Conservation (phyloP, 1,140 invertebrate species). For the Zaprionus davidi region DNA sequence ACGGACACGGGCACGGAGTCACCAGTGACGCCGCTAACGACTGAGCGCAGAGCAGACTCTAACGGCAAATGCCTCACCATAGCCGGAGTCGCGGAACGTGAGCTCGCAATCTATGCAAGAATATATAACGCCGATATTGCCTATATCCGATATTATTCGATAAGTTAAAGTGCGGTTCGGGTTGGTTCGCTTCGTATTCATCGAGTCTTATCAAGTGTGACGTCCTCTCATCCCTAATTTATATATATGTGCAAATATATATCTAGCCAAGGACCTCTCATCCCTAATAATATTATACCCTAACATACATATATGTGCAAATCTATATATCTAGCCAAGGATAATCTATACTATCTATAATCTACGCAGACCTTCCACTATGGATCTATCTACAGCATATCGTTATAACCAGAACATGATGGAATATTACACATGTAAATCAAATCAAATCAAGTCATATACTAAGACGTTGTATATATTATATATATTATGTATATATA, state of each 20-base stretch:
- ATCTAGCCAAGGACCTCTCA: not conserved
- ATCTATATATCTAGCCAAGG: no score
- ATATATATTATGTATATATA: no score
- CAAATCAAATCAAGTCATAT: not conserved
- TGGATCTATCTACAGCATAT: slow-evolving; percentile 97
- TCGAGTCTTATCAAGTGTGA: not conserved
- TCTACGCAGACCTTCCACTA: slow-evolving; percentile 65
- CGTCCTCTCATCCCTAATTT: not conserved
- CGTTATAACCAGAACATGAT: slow-evolving; percentile 99
- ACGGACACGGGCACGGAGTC: slow-evolving; percentile 7
- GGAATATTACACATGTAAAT: slow-evolving; percentile 99
- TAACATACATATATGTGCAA: not conserved
- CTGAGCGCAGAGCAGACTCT: not conserved
- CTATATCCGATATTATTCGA: slow-evolving; percentile 26
- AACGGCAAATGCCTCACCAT: not conserved
- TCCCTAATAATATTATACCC: no score
- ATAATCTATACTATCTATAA: no score
- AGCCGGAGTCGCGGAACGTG: not conserved
- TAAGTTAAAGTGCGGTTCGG: not conserved
- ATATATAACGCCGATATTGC: no score
- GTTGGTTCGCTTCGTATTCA: not conserved
- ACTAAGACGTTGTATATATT: not conserved
- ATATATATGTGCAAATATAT: not conserved
- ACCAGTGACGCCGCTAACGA: not conserved
- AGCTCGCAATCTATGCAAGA: not conserved